These are phyloP conservation scores for Epistrophe grossulariae DNA, from an alignment of 2,888 invertebrate species.

Conservation along the genomic window DNA sequence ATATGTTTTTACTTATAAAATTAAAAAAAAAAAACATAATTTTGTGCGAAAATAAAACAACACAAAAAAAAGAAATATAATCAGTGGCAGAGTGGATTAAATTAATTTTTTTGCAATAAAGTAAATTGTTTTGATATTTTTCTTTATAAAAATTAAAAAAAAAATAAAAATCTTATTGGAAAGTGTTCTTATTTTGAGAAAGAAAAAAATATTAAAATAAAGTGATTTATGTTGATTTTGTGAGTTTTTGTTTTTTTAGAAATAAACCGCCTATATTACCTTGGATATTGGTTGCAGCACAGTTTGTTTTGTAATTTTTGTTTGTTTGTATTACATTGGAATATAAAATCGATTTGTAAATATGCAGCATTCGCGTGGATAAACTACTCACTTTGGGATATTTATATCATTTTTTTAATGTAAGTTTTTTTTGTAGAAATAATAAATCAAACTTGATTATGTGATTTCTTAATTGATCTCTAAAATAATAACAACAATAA, in stretches of 20 bases:
- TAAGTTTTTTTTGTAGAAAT: constrained; percentile 18
- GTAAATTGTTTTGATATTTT: constrained; percentile 14
- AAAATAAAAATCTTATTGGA: constrained; percentile 27
- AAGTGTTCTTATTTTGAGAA: constrained; percentile 35
- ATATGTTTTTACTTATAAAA: not conserved
- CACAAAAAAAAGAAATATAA: constrained; percentile 18
- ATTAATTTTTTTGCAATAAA: constrained; percentile 31
- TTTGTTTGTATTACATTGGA: constrained; percentile 35
- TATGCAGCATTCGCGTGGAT: constrained; percentile 69
- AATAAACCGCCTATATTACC: constrained; percentile 55
- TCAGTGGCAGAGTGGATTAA: constrained; percentile 50
- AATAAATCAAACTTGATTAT: constrained; percentile 11
- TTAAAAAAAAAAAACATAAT: constrained; percentile 6
- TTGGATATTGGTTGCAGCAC: constrained; percentile 64
- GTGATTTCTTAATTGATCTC: not conserved
- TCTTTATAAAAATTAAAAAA: not conserved
- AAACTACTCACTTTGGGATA: constrained; percentile 61
- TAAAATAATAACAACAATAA: not conserved
- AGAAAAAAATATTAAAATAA: not conserved
- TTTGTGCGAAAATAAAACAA: constrained; percentile 43
- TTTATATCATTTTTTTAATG: constrained; percentile 22
- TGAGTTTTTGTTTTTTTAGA: constrained; percentile 2
- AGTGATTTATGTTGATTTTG: constrained; percentile 17
- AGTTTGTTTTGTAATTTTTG: constrained; percentile 30
- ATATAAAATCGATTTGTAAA: constrained; percentile 48